Evolutionary conservation across 1,140 invertebrate species (phyloP).

Genomic region (Pomacea maculata): DNA sequence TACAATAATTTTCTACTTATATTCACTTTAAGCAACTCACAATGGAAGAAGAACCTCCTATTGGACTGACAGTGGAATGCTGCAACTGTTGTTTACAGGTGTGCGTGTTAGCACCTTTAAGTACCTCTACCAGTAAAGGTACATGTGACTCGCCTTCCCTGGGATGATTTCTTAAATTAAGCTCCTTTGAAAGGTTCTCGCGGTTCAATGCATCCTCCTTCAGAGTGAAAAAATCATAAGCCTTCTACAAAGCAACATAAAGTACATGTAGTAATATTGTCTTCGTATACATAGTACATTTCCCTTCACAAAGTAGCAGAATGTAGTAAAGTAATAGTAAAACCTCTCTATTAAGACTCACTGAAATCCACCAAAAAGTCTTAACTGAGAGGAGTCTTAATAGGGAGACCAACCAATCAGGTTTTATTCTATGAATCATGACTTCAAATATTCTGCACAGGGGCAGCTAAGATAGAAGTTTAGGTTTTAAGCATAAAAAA

Average conservation of each 20-base stretch:
- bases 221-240: neutral
- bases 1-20: neutral
- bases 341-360: no score
- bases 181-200: slow-evolving; percentile 1
- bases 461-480: no score
- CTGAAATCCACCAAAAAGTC: no score
- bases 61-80: neutral
- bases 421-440: no score
- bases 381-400: no score
- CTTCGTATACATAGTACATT: no score
- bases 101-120: neutral
- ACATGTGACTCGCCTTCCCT: neutral
- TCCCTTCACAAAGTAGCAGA: neutral
- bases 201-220: slow-evolving; percentile 7
- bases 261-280: neutral
- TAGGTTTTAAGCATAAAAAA: no score
- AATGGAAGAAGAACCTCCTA: neutral
- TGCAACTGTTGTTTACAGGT: neutral
- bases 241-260: neutral
- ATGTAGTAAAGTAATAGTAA: neutral
- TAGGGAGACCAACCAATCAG: no score
- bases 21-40: neutral
- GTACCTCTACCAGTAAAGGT: slow-evolving; percentile 10
- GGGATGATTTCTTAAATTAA: neutral
- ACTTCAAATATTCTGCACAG: no score